Percentiles rank a stretch among this genome's conserved stretches.
phyloP scores from a whole-genome alignment of 2,797 vertebrate genomes.

The Pygocentrus nattereri region DNA sequence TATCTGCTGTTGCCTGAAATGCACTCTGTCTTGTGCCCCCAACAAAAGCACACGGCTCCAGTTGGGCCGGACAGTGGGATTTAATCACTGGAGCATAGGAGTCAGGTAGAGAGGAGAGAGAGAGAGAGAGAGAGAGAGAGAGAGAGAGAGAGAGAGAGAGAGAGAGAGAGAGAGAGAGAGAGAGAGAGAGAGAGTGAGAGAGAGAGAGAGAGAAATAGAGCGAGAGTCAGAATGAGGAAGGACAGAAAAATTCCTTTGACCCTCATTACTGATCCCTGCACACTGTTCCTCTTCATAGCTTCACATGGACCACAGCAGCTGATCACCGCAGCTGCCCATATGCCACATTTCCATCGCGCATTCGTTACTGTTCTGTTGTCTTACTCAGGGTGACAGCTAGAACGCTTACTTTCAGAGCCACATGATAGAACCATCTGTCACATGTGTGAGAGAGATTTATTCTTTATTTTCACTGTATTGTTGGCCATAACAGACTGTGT shows the following conservation, averaged over 20 bases:
- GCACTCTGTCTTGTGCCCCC: not conserved
- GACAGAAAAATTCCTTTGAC: not conserved
- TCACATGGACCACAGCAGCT: constrained; percentile 42
- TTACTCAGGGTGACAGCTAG: constrained; percentile 26
- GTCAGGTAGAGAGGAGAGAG: not conserved
- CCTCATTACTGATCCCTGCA: constrained; percentile 14
- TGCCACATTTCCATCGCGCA: constrained; percentile 58
- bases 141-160: constrained; percentile 3
- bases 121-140: too few species aligned
- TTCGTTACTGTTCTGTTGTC: not conserved
- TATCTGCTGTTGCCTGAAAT: constrained; percentile 16
- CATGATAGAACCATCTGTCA: constrained; percentile 62
- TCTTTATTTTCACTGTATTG: not conserved
- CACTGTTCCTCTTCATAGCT: constrained; percentile 42
- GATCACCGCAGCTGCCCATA: constrained; percentile 42
- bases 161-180: constrained; percentile 3
- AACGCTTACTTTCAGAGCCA: constrained; percentile 49
- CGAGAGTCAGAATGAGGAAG: not conserved
- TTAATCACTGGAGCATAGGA: not conserved
- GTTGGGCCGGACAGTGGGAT: not conserved
- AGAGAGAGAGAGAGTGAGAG: constrained; percentile 3
- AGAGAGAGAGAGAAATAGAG: not conserved
- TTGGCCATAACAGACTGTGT: not conserved
- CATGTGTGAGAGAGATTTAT: constrained; percentile 7
- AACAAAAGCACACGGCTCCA: not conserved